These are phyloP conservation scores for Laticauda colubrina DNA, from an alignment of 2,113 vertebrate genomes.

Conservation along the genomic window DNA sequence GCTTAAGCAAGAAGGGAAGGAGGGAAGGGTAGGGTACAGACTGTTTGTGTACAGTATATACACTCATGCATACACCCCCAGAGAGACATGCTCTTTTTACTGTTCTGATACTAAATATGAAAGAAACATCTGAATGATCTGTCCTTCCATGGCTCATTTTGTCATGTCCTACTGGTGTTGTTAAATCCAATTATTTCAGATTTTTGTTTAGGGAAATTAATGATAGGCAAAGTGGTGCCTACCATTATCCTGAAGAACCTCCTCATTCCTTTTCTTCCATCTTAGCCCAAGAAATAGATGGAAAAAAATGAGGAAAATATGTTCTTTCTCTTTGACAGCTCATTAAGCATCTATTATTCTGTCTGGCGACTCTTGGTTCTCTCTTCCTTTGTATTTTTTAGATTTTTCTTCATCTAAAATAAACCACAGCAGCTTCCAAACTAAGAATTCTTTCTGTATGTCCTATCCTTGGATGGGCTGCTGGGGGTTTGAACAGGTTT, in stretches of 20 bases:
- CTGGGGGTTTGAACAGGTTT: no score
- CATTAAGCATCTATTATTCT: background rate
- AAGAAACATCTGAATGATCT: background rate
- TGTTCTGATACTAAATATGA: background rate
- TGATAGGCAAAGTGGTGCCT: background rate
- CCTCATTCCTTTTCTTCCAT: background rate
- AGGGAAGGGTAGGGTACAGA: background rate
- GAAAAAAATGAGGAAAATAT: background rate
- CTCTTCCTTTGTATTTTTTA: background rate
- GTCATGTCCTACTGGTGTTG: background rate
- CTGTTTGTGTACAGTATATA: background rate
- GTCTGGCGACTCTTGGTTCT: background rate
- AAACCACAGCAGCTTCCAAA: background rate
- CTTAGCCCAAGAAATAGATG: background rate
- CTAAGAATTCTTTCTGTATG: background rate
- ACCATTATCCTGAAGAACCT: background rate
- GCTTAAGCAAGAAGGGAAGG: background rate
- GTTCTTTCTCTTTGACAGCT: background rate
- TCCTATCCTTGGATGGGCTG: no score
- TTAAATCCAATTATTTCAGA: background rate
- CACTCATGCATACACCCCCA: background rate
- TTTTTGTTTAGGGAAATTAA: background rate
- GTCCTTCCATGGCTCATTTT: background rate
- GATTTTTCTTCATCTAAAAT: background rate
- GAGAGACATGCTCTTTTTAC: background rate